Conservation (phyloP, 2,797 vertebrate genomes). For the Mormyrops attenuatus region DNA sequence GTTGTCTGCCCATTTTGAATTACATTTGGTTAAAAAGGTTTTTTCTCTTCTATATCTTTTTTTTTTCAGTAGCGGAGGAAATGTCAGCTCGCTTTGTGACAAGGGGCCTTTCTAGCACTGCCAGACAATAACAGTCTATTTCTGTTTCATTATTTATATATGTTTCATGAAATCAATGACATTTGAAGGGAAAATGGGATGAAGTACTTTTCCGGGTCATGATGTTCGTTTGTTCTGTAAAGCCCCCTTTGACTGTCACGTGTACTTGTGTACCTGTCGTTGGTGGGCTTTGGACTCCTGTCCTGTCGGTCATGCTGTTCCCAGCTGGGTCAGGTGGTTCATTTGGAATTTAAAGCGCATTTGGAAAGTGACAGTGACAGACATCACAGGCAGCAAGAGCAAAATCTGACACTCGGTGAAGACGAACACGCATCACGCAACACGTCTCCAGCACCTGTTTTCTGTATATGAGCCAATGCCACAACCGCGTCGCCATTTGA, state of each 20-base stretch:
- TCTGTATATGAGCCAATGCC: neutral
- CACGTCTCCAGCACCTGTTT: neutral
- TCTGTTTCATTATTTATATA: neutral
- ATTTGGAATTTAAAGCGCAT: neutral
- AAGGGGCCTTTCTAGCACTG: neutral
- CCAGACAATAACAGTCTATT: neutral
- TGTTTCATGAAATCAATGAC: neutral
- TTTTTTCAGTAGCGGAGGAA: neutral
- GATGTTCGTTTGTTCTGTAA: neutral
- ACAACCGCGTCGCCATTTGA: neutral
- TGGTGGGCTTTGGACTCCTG: neutral
- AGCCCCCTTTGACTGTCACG: neutral
- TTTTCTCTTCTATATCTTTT: neutral
- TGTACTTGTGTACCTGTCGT: neutral
- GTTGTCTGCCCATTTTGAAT: neutral
- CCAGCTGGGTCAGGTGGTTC: neutral
- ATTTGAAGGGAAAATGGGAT: neutral
- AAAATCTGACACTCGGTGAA: neutral
- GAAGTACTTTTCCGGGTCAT: neutral
- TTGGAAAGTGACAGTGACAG: neutral
- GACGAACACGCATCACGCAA: neutral
- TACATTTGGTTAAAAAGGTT: neutral
- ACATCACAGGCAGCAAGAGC: neutral
- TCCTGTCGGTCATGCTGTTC: neutral
- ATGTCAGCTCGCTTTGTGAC: neutral